Conservation (phyloP, 2,888 invertebrate species). For the Andrena camellia region DNA sequence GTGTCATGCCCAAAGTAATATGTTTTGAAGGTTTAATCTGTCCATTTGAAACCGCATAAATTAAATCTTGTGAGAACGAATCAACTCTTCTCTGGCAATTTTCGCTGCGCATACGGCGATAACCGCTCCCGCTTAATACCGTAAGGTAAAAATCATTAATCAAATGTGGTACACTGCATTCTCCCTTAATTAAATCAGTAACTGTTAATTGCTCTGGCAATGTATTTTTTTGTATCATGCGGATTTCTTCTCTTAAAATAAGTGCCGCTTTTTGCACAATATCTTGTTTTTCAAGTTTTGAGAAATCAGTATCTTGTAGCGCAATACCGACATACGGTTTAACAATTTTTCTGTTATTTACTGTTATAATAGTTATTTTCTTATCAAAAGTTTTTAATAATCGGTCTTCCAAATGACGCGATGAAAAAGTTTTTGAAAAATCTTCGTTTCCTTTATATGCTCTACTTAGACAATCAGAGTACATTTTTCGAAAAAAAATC, state of each 20-base stretch:
- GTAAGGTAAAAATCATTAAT: constrained; percentile 53
- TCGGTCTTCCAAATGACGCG: not conserved
- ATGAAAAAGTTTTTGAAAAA: constrained; percentile 6
- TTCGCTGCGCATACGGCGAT: not conserved
- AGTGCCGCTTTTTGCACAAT: constrained; percentile 6
- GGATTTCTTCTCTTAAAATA: constrained; percentile 8
- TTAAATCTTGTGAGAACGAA: not conserved
- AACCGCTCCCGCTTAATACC: not conserved
- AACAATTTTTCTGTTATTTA: constrained; percentile 18
- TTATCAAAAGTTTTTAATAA: constrained; percentile 9
- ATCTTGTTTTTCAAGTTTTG: constrained; percentile 11
- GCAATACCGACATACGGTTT: not conserved
- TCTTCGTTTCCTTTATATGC: not conserved
- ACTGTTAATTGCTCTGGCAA: constrained; percentile 10
- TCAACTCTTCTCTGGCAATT: not conserved
- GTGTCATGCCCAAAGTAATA: constrained; percentile 21
- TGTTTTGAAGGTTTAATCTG: constrained; percentile 72
- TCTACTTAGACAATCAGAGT: not conserved
- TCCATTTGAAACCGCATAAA: constrained; percentile 68
- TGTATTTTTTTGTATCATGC: constrained; percentile 4
- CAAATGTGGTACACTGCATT: constrained; percentile 56
- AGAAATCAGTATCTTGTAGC: constrained; percentile 2
- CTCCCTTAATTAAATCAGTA: constrained; percentile 42
- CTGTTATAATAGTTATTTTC: constrained; percentile 13
- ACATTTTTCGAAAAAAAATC: constrained; percentile 2